phyloP scores from a whole-genome alignment of 2,113 vertebrate genomes.

The Scalopus aquaticus region DNA sequence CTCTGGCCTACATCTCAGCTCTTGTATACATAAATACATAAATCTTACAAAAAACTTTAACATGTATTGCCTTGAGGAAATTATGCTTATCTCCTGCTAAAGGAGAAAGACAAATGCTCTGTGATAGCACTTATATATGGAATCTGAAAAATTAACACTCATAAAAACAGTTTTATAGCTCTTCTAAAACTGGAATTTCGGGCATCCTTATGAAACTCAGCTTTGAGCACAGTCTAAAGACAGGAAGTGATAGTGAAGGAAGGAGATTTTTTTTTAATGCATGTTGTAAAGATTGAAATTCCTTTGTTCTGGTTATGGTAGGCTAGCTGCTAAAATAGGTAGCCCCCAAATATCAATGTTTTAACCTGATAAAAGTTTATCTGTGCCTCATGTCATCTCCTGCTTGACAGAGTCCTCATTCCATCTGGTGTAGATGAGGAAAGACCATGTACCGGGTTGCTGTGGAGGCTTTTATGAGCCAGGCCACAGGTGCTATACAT shows the following conservation, averaged over 20 bases:
- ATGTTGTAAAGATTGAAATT: neutral
- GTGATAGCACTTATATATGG: no score
- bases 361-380: neutral
- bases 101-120: no score
- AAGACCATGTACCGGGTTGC: neutral
- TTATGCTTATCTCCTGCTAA: no score
- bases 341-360: neutral
- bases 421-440: neutral
- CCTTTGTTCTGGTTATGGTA: neutral
- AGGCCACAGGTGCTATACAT: neutral
- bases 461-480: neutral
- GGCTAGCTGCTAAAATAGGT: conserved; percentile 7
- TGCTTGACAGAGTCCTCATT: neutral
- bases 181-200: conserved; percentile 2
- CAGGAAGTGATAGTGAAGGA: neutral
- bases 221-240: conserved; percentile 7
- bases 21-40: no score
- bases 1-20: neutral
- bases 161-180: no score
- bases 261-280: neutral
- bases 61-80: neutral
- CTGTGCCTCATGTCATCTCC: neutral
- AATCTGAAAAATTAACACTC: no score
- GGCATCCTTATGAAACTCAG: neutral
- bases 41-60: neutral